phyloP scores from a whole-genome alignment of 2,113 vertebrate genomes.

The Jacana jacana region DNA sequence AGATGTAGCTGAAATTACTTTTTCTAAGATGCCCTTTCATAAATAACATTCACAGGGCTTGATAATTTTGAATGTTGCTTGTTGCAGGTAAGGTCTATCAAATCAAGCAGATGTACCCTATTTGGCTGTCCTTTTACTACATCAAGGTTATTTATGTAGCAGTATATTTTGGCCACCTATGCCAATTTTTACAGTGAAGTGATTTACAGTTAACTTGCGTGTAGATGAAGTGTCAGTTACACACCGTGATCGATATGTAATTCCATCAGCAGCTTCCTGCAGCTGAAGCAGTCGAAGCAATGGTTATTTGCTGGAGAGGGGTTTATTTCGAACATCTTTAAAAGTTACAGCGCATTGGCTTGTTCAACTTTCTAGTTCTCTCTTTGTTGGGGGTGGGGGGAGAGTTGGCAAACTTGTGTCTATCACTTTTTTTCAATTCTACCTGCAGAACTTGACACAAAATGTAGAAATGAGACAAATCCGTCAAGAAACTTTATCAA shows the following conservation, averaged over 20 bases:
- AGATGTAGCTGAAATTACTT: not conserved
- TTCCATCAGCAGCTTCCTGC: not conserved
- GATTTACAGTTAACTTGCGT: fast-evolving
- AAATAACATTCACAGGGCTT: not conserved
- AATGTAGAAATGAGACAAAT: not conserved
- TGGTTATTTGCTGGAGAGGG: not conserved
- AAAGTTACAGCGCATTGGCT: not conserved
- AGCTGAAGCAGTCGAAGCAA: not conserved
- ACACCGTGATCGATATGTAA: not conserved
- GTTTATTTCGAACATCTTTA: not conserved
- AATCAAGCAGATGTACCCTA: not conserved
- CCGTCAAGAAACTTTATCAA: not conserved
- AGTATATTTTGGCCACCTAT: not conserved
- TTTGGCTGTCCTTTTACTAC: too few relatives aligned
- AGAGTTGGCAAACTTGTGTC: not conserved
- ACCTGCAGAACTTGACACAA: not conserved
- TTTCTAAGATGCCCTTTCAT: not conserved
- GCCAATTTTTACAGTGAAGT: not conserved
- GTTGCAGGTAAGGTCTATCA: not conserved
- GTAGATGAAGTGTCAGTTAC: not conserved
- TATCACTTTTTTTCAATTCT: not conserved
- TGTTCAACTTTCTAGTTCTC: not conserved
- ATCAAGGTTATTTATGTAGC: not conserved
- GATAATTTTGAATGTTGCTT: not conserved
- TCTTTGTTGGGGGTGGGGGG: not conserved